Conservation (phyloP, 2,888 invertebrate species). For the Nemotelus nigrinus region DNA sequence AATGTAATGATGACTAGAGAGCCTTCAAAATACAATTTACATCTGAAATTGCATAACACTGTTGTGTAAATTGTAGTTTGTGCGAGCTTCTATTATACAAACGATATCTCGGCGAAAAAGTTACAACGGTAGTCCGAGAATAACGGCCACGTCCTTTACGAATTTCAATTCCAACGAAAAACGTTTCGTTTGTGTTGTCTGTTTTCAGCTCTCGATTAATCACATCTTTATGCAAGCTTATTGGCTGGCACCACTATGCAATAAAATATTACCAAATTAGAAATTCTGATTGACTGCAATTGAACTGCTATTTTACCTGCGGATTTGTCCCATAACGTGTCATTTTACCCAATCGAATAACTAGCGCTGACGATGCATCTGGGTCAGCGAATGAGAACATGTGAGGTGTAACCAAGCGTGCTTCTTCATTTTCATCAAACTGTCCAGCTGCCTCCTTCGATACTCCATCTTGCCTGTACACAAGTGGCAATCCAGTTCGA, state of each 20-base stretch:
- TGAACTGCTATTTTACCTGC: slow-evolving; percentile 62
- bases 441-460: slow-evolving; percentile 85
- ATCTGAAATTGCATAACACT: slow-evolving; percentile 79
- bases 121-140: slow-evolving; percentile 89
- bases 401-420: slow-evolving; percentile 90
- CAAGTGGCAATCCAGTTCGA: slow-evolving; percentile 93
- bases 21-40: slow-evolving; percentile 65
- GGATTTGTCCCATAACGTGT: slow-evolving; percentile 67
- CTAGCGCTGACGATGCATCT: slow-evolving; percentile 81
- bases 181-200: slow-evolving; percentile 65
- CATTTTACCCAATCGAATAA: slow-evolving; percentile 78
- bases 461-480: slow-evolving; percentile 91
- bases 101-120: slow-evolving; percentile 91
- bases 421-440: slow-evolving; percentile 93
- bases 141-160: slow-evolving; percentile 89
- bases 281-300: background rate
- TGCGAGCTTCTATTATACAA: slow-evolving; percentile 86
- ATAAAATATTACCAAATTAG: slow-evolving; percentile 42
- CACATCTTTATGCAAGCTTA: slow-evolving; percentile 84
- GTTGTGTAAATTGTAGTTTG: slow-evolving; percentile 88
- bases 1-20: slow-evolving; percentile 25
- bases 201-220: slow-evolving; percentile 71
- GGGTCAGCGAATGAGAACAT: slow-evolving; percentile 93
- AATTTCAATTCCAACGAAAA: slow-evolving; percentile 87
- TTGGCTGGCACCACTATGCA: slow-evolving; percentile 83